Evolutionary conservation across 2,797 vertebrate genomes (phyloP).

Genomic region (Gouania willdenowi): DNA sequence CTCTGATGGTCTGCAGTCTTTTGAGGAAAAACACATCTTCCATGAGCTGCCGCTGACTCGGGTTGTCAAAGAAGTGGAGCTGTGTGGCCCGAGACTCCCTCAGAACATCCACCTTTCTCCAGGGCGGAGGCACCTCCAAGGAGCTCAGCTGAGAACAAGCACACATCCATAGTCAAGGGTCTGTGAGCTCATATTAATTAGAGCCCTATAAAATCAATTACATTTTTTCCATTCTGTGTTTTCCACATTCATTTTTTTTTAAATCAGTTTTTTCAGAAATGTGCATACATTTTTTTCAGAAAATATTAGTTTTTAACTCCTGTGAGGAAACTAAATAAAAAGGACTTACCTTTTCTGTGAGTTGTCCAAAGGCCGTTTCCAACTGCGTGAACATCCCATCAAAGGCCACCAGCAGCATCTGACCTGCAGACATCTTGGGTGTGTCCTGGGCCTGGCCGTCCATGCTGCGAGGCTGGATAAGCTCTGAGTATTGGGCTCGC

Average conservation of each 20-base stretch:
- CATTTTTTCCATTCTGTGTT: too few relatives aligned
- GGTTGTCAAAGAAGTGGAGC: constrained; percentile 88
- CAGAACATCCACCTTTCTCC: constrained; percentile 94
- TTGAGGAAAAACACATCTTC: constrained; percentile 97
- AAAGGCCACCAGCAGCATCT: constrained; percentile 97
- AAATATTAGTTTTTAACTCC: too few relatives aligned
- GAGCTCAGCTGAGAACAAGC: constrained; percentile 85
- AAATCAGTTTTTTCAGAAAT: too few relatives aligned
- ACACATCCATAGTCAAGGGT: too few relatives aligned
- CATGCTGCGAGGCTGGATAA: constrained; percentile 91
- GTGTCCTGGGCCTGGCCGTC: constrained; percentile 86
- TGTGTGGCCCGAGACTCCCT: constrained; percentile 89
- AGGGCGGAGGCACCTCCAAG: constrained; percentile 89
- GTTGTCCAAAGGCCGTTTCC: constrained; percentile 90
- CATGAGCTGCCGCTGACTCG: constrained; percentile 84
- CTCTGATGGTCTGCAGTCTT: constrained; percentile 92
- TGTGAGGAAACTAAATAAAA: too few relatives aligned
- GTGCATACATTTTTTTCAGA: too few relatives aligned
- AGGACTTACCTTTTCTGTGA: constrained; percentile 89
- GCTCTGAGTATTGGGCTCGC: constrained; percentile 93
- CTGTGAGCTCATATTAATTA: too few relatives aligned
- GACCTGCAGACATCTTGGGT: constrained; percentile 97
- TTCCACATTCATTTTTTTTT: too few relatives aligned
- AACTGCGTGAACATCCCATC: constrained; percentile 99
- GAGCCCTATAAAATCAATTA: too few relatives aligned